Conservation (phyloP, 2,113 vertebrate species). For the Heterotis niloticus region DNA sequence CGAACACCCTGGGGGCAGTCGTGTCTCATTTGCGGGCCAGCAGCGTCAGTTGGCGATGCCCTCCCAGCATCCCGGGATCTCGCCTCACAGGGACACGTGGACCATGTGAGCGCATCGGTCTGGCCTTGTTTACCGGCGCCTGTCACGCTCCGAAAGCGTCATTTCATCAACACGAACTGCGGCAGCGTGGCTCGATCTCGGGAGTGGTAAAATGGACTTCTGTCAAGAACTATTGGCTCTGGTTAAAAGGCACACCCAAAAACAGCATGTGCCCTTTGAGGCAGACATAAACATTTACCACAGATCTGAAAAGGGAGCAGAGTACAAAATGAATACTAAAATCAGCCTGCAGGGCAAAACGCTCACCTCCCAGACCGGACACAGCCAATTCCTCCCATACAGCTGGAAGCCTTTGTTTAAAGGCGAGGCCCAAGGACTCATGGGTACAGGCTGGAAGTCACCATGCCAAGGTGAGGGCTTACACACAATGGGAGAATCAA, state of each 20-base stretch:
- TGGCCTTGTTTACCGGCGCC: background rate
- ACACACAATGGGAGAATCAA: background rate
- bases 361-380: background rate
- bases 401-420: background rate
- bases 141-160: background rate
- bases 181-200: no score
- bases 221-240: background rate
- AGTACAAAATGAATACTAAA: background rate
- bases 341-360: background rate
- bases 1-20: slow-evolving; percentile 26
- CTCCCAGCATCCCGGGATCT: background rate
- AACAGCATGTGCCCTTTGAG: background rate
- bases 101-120: background rate
- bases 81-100: background rate
- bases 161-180: no score
- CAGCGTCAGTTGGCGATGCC: background rate
- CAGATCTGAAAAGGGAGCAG: no score
- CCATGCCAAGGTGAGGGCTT: background rate
- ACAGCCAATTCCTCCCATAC: background rate
- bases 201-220: background rate
- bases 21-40: background rate
- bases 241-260: background rate
- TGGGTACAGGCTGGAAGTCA: background rate
- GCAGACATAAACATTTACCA: background rate
- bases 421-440: background rate